Base-by-base conservation (phyloP, 2,797 vertebrate genomes). In the Alcedo quadribrachys region DNA sequence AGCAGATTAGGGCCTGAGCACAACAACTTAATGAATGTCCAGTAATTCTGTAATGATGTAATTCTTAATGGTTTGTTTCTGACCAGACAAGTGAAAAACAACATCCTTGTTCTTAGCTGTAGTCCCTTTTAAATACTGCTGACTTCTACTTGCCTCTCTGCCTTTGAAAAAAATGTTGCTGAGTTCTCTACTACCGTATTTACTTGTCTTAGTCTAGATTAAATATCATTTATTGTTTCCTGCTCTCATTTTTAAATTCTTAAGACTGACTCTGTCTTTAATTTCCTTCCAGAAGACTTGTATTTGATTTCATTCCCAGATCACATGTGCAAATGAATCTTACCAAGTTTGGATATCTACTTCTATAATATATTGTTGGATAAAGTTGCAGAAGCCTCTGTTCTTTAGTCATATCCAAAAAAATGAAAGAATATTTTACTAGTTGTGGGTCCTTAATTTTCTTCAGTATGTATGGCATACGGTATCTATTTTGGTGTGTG, bases 221-320 rank as follows among this genome's bases (percentile, higher is more conserved):
- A 82, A 81, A 30, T 90, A 84, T 70, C 4, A 43, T 68, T 77
- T 92, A 67, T 89, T 84, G 35, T 86, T 94, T 93, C 67, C 70
- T 81, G 80, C 18, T 81, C 37, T 78, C 76, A 53, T 60, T 91
- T 93, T 55, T 63, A 35, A 51, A 1, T 21, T 84, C 74, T 79
- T 88, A n/a, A 70, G 68, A 15, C 62, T 30, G 30, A 54, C 30
- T 85, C 42, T 79, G 25, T 48, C 67, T 91, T 92, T 83, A 66
- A 70, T 92, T 91, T 95, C 60, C 46, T 87, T 92, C 65, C 66
- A 87, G 40, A 80, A 48, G 65, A 46, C 21, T 82, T 81, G 7
- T n/a, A 42, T 51, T 92, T 90, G 62, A 85, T 87, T 93, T 92
- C 22, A 32, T 93, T 92, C 79, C 84, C 78, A 74, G 65, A 55